These are phyloP conservation scores for Pollimyrus isidori DNA, from an alignment of 2,113 vertebrate genomes.

Conservation along the genomic window DNA sequence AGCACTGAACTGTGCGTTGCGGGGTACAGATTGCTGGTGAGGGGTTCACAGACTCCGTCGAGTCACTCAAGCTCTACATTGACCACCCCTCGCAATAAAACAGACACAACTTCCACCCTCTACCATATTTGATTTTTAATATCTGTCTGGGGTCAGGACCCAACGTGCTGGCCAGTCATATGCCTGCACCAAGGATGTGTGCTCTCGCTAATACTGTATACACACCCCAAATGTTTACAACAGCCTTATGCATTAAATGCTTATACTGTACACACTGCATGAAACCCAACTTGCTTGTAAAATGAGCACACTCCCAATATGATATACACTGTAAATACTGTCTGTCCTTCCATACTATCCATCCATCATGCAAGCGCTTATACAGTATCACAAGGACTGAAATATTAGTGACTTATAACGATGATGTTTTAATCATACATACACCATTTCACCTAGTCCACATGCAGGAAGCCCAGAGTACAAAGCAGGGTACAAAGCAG, in stretches of 20 bases:
- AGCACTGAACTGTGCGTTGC: background rate
- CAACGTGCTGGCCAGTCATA: background rate
- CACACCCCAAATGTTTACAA: background rate
- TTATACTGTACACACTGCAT: background rate
- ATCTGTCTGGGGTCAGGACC: background rate
- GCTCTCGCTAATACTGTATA: background rate
- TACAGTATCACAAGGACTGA: background rate
- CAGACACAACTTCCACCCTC: background rate
- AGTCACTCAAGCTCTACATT: background rate
- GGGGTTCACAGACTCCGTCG: background rate
- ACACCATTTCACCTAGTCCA: background rate
- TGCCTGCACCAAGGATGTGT: background rate
- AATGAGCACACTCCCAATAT: background rate
- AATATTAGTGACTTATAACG: background rate
- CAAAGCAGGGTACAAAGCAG: background rate
- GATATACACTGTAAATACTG: background rate
- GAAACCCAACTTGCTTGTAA: background rate
- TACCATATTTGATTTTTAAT: background rate
- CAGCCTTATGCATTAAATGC: background rate
- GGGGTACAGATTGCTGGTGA: background rate
- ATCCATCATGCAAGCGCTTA: background rate
- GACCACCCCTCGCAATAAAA: background rate
- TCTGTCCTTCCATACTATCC: background rate
- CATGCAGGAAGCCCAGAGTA: background rate
- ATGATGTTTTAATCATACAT: background rate